Evolutionary conservation across 2,797 vertebrate species (phyloP).

Genomic region (Falco novaeseelandiae): DNA sequence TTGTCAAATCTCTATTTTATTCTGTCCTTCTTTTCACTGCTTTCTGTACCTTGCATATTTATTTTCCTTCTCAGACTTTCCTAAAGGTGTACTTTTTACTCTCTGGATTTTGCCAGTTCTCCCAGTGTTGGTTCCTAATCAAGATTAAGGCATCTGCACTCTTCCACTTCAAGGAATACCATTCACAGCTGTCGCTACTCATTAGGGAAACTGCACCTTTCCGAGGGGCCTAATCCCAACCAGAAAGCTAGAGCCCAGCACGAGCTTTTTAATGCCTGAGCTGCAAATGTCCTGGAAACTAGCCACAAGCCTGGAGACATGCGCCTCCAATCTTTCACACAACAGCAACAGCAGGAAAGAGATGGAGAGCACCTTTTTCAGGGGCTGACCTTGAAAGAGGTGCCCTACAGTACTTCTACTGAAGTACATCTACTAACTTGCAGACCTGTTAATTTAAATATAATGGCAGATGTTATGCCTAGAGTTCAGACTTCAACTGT

Average conservation of each 20-base stretch:
- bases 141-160: neutral
- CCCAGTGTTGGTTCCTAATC: neutral
- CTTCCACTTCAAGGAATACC: neutral
- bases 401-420: neutral
- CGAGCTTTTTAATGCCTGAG: neutral
- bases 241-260: neutral
- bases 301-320: neutral
- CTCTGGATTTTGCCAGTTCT: neutral
- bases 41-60: neutral
- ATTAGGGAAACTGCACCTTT: neutral
- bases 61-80: neutral
- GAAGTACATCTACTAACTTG: neutral
- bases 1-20: neutral
- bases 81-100: neutral
- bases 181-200: neutral
- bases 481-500: neutral
- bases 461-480: neutral
- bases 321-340: accelerated
- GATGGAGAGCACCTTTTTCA: neutral
- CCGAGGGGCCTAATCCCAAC: neutral
- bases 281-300: neutral
- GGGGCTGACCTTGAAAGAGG: neutral
- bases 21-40: neutral
- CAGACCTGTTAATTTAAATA: neutral
- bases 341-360: neutral